Evolutionary conservation across 2,113 vertebrate genomes (phyloP), one percentile per base, ranked within the genome.

Genomic region (Eurypyga helias): DNA sequence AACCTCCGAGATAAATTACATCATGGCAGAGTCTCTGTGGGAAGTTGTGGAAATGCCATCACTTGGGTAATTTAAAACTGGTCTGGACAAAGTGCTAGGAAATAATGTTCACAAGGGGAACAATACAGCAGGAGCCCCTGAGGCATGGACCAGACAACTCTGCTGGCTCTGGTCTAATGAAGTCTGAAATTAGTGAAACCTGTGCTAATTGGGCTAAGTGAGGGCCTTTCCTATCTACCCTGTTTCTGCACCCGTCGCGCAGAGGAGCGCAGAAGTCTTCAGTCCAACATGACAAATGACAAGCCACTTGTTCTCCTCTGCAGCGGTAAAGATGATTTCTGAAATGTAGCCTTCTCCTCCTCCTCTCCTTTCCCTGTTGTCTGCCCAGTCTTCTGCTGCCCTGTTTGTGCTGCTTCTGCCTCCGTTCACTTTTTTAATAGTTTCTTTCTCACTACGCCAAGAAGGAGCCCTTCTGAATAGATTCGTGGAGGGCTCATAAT

Each of bases 61-160:
- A 25, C 72, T 84, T 90, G 82, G 72, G 66, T 95, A 95, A 97
- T 96, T 96, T 97, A 91, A 84, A 96, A 89, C 72, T 26, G 29
- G 31, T 33, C 88, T 87, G 83, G 92, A 93, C 90, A 81, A 89
- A 88, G n/a, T 34, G 49, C 72, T 89, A 61, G 76, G 84, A 96
- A 96, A 94, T 95, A 91, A 41, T 51, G 52, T 66, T 75, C 70
- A 58, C 36, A 73, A 90, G 70, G 83, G 73, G 66, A 96, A 71
- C 70, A 91, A 86, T 75, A 78, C 64, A 43, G 13, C 7, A 4
- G 46, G 10, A 11, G 73, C 54, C 77, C 65, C 71, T 20, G 67
- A 70, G 77, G 65, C 34, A 60, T 16, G 55, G 60, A 80, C 57
- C n/a, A 72, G 62, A 55, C 33, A 60, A 13, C 41, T 90, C 48